Evolutionary conservation across 2,113 vertebrate genomes (phyloP).

Genomic region (Nothobranchius furzeri): DNA sequence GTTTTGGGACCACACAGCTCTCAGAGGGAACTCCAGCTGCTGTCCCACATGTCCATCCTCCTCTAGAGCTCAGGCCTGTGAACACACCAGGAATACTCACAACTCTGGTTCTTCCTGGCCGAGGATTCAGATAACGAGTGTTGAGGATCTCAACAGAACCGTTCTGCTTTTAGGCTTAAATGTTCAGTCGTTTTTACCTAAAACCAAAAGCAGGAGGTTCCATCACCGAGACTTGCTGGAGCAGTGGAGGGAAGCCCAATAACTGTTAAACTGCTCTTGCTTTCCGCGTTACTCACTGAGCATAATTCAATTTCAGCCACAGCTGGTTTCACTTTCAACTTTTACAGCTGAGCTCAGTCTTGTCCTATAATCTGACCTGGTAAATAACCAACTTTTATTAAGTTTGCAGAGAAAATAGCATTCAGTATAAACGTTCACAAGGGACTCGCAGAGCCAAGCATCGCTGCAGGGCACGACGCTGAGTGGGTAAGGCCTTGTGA

Average conservation of each 20-base stretch:
- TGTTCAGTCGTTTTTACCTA: not conserved
- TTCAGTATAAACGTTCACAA: constrained; percentile 69
- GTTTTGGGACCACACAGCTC: constrained; percentile 29
- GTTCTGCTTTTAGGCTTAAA: not conserved
- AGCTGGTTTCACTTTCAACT: constrained; percentile 81
- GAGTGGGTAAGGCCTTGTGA: constrained; percentile 19
- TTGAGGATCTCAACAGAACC: not conserved
- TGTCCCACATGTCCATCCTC: constrained; percentile 56
- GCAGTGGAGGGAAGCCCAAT: constrained; percentile 59
- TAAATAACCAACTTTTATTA: constrained; percentile 82
- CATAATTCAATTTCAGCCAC: constrained; percentile 78
- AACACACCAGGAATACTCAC: too few relatives aligned
- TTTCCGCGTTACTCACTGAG: constrained; percentile 76
- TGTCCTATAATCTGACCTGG: constrained; percentile 76
- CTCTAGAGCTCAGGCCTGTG: too few relatives aligned
- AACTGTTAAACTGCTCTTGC: constrained; percentile 78
- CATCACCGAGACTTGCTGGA: constrained; percentile 9
- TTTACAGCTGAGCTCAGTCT: constrained; percentile 78
- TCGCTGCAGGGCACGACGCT: constrained; percentile 50
- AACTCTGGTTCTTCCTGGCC: too few relatives aligned
- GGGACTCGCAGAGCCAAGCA: constrained; percentile 49
- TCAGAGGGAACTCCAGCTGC: constrained; percentile 45
- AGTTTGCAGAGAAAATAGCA: constrained; percentile 80
- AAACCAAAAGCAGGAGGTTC: not conserved
- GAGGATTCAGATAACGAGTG: constrained; percentile 27